Evolutionary conservation across 2,888 invertebrate species (phyloP).

Genomic region (Eurytoma adleriae): DNA sequence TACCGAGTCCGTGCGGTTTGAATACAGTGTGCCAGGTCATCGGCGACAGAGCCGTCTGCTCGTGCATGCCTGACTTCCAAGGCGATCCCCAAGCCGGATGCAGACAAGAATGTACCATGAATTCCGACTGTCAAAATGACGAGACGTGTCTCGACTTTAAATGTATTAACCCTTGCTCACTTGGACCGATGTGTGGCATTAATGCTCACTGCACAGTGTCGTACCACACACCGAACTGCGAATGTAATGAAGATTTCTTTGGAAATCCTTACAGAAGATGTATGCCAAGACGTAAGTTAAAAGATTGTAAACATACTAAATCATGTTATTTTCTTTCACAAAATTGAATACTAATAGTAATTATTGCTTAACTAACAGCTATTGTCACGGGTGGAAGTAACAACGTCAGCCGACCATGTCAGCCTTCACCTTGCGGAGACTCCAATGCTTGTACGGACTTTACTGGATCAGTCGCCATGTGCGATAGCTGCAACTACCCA

Average conservation of each 20-base stretch:
- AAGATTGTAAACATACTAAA: background rate
- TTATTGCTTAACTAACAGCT: conserved; percentile 57
- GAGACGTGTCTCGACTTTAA: conserved; percentile 87
- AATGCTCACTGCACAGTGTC: conserved; percentile 88
- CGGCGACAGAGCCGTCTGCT: conserved; percentile 85
- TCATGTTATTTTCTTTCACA: background rate
- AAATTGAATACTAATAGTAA: background rate
- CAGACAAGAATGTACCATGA: conserved; percentile 88
- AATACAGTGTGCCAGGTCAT: conserved; percentile 88
- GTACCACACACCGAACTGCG: conserved; percentile 90
- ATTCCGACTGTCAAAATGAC: conserved; percentile 86
- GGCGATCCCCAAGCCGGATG: conserved; percentile 89
- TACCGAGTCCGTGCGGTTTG: conserved; percentile 85
- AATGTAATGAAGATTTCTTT: conserved; percentile 86
- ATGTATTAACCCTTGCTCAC: conserved; percentile 85
- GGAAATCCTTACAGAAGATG: conserved; percentile 90
- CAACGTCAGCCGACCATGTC: conserved; percentile 83
- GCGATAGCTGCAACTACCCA: conserved; percentile 85
- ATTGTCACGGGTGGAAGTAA: conserved; percentile 60
- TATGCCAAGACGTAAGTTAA: conserved; percentile 77
- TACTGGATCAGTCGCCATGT: conserved; percentile 86
- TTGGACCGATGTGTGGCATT: conserved; percentile 86
- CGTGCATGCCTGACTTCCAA: conserved; percentile 85
- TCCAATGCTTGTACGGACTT: conserved; percentile 83
- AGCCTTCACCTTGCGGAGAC: conserved; percentile 87